Evolutionary conservation across 1,140 invertebrate species (phyloP).

Genomic region (Ostrea denselamellosa): DNA sequence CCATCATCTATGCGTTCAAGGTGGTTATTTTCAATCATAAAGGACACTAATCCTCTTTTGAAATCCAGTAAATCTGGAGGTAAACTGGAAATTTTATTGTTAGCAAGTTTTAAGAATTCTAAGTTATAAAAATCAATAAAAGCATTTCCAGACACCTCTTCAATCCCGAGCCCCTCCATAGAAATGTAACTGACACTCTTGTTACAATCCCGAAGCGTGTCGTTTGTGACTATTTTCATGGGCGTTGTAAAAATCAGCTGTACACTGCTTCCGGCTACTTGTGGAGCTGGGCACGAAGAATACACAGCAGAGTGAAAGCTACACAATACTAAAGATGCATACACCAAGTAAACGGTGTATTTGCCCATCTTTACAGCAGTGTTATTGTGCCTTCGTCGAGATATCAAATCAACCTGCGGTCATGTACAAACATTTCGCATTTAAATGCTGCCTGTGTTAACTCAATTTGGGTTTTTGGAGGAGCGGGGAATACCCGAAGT

Average conservation of each 20-base stretch:
- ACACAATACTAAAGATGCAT: not conserved
- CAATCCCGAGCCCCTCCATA: not conserved
- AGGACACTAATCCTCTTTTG: not conserved
- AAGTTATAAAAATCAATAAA: conserved; percentile 50
- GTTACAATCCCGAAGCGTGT: not conserved
- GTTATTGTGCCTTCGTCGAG: not conserved
- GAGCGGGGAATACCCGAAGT: not conserved
- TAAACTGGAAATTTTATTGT: conserved; percentile 42
- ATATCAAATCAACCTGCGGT: not conserved
- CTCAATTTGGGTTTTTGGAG: not conserved
- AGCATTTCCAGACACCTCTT: not conserved
- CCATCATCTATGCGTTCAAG: conserved; percentile 25
- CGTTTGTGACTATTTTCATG: not conserved
- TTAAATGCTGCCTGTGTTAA: not conserved
- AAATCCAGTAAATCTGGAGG: conserved; percentile 32
- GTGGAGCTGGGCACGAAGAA: not conserved
- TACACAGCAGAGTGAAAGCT: not conserved
- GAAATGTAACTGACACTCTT: not conserved
- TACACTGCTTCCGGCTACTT: not conserved
- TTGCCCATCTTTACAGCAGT: not conserved
- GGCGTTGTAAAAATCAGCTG: not conserved
- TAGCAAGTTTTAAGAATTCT: not conserved
- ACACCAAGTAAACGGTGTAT: not conserved
- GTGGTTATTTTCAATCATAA: conserved; percentile 41
- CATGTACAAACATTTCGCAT: not conserved